Evolutionary conservation across 2,113 vertebrate genomes (phyloP), one percentile per base, ranked within the genome.

Genomic region (Trachemys scripta): DNA sequence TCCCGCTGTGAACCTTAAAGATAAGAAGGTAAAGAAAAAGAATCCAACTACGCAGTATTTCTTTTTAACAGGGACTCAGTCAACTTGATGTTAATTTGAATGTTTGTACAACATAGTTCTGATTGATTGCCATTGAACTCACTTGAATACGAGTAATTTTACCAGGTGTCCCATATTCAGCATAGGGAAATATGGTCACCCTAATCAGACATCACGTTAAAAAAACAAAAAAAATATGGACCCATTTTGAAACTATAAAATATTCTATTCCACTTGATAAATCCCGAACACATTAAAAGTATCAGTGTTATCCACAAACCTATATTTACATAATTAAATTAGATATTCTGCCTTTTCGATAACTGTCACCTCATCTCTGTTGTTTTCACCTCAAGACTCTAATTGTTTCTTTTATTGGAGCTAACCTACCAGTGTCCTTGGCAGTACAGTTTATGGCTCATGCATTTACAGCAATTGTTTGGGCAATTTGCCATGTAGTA

Each of bases 361-460:
- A 97, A 97, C 91, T 98, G 91, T 97, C 94, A 97, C 94, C 87
- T 96, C 90, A 96, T 97, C 84, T 95, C 93, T 97, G 91, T 96
- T 97, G 95, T 96, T 98, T 97, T 97, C 96, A 98, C 96, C 93
- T 97, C 95, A 75, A 97, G 94, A 96, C 87, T 93, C 96, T 98
- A 97, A 98, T 97, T 97, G 95, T 97, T 97, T 98, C 95, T 97
- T 98, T 98, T 98, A 97, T 97, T 95, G 85, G 59, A 94, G 93
- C 93, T 97, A 97, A 97, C 95, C 92, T 97, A 93, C 93, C 90
- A 93, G 90, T 97, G 94, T 98, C 96, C 96, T 97, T 98, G 93
- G 92, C 92, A 95, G 93, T 96, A 92, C 83, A 95, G 87, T 98
- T 98, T 97, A 96, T 93, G 93, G 92, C 92, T 88, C 92, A 96